Base-by-base conservation (phyloP, 2,113 vertebrate genomes). In the Bubo scandiacus region DNA sequence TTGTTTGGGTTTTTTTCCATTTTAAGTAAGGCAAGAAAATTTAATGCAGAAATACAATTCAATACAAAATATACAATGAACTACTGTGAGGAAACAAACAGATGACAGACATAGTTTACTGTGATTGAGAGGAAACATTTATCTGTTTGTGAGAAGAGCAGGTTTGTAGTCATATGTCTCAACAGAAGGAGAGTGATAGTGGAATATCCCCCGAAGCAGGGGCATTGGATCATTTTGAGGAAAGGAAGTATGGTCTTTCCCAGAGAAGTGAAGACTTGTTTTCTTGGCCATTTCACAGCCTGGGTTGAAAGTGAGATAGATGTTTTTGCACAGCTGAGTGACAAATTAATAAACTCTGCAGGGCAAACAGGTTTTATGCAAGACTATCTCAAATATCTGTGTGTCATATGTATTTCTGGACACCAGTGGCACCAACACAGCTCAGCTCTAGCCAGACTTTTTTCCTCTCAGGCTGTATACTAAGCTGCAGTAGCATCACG, bases 131-230 rank as follows among this genome's bases (percentile, higher is more conserved):
- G 82, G 90, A 86, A 93, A 93, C 82, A 66, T 86, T 95, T 92
- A 22, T 93, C 66, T 75, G 75, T 45, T 54, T 83, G 95, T 83
- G 88, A 88, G 67, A 93, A 45, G 86, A 96, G 95, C 94, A 93
- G 81, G 92, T 96, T 97, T 95, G 71, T 78, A 92, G 67, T 97
- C 95, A 93, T 93, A 86, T 96, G 96, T 97, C 96, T 97, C 91
- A 93, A 32, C 96, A 96, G 94, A 95, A 97, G 96, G 91, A 93
- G 72, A 93, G 75, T 2, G 0, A 27, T 11, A 32, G 91, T 73
- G 88, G 94, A 92, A 86, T 90, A 88, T 80, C 75, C 92, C 85
- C 91, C 1, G 12, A 86, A 96, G 94, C 94, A 96, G 80, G 91
- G 94, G 71, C 95, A 88, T 13, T 2, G 61, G 81, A 92, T 67